Base-by-base conservation (phyloP, 2,113 vertebrate species). In the Epinephelus lanceolatus region DNA sequence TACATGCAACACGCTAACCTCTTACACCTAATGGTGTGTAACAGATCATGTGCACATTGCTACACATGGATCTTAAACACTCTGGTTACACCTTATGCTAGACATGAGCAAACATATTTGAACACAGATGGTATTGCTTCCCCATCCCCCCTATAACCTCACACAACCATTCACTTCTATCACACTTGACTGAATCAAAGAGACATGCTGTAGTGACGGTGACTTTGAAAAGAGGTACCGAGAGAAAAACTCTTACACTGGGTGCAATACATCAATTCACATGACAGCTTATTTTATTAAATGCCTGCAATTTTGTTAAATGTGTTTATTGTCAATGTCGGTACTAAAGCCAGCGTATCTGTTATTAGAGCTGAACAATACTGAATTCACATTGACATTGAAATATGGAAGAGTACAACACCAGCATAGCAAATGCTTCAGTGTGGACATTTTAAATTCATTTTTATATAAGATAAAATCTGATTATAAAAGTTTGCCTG, bases 111-210 rank as follows among this genome's bases (percentile, higher is more conserved):
- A 87, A 81, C 81, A 88, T 77, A 86, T 91, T 85, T 89, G 69
- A 75, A 83, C 84, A 88, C 90, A 93, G 87, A 93, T 91, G 86
- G 85, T 30, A 60, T 76, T 42, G 56, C 65, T 79, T 52, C 14
- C 78, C 85, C 83, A 49, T 71, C 86, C 90, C 88, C 80, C 33
- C 78, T 53, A 15, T 78, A 78, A 78, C 78, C 77, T 78, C 56
- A 17, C 83, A 69, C 71, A 84, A 70, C 76, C 82, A 76, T 77
- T 84, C 42, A 80, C 77, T 88, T 61, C 73, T 65, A 60, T 88
- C 85, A 88, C 78, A 89, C 71, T 85, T 71, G 83, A 84, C 72
- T 86, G 72, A 78, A 78, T 89, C 56, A 66, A 86, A 69, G 79
- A 89, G 61, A 70, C 69, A 47, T 37, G 61, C 61, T 59, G 62